phyloP scores from a whole-genome alignment of 2,797 vertebrate genomes.

The Thamnophis elegans region DNA sequence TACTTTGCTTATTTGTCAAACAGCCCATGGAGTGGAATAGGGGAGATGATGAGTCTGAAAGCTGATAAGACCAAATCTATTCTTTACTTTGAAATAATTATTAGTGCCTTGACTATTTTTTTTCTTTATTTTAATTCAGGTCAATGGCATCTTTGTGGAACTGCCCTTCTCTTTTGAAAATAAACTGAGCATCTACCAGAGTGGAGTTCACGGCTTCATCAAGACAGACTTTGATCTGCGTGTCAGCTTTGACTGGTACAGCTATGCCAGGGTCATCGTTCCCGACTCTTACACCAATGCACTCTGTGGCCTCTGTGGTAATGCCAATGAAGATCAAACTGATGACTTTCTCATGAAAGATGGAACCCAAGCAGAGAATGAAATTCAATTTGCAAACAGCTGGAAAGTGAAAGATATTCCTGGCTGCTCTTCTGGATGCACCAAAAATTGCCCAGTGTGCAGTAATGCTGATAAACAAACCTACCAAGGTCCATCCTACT shows the following conservation, averaged over 20 bases:
- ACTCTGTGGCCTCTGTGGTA: slow-evolving; percentile 63
- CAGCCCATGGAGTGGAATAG: no score
- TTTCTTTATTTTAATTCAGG: slow-evolving; percentile 30
- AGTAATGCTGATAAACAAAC: neutral
- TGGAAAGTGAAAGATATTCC: slow-evolving; percentile 73
- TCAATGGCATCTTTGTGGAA: slow-evolving; percentile 46
- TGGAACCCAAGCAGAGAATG: slow-evolving; percentile 21
- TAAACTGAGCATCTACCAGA: slow-evolving; percentile 38
- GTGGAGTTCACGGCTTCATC: slow-evolving; percentile 48
- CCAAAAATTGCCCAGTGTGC: slow-evolving; percentile 67
- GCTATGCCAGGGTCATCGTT: slow-evolving; percentile 50
- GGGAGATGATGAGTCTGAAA: no score
- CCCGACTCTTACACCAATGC: slow-evolving; percentile 28
- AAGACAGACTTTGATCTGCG: slow-evolving; percentile 39
- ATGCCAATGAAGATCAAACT: slow-evolving; percentile 34
- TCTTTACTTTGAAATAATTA: no score
- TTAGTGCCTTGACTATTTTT: neutral
- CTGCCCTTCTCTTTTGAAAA: slow-evolving; percentile 34
- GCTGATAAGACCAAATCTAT: no score
- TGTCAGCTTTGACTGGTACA: slow-evolving; percentile 62
- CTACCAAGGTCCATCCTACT: slow-evolving; percentile 54
- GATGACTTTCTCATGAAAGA: slow-evolving; percentile 42
- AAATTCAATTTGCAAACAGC: slow-evolving; percentile 68
- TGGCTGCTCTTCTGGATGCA: slow-evolving; percentile 71
- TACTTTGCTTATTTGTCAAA: no score